phyloP scores from a whole-genome alignment of 30 jellyfish, hydroid and myxozoan species.

The Mastigias papua region DNA sequence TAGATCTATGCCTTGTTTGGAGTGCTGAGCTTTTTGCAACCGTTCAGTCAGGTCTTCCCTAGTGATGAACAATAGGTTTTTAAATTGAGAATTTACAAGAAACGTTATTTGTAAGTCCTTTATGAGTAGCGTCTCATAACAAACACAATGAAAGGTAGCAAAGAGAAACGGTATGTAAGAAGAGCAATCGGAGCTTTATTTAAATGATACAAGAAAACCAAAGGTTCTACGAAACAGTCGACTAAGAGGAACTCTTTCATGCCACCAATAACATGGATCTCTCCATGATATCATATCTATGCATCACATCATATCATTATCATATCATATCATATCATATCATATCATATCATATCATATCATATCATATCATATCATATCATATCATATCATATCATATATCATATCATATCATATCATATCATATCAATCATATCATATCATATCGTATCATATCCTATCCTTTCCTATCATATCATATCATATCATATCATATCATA shows the following conservation, averaged over 20 bases:
- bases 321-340: neutral
- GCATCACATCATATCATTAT: no score
- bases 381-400: neutral
- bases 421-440: neutral
- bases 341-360: neutral
- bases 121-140: no score
- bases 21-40: constrained; percentile 93
- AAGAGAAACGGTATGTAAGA: no score
- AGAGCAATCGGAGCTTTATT: no score
- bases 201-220: no score
- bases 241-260: no score
- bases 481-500: neutral
- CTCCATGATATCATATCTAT: no score
- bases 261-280: no score
- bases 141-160: no score
- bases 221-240: no score
- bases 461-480: neutral
- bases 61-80: neutral
- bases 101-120: neutral
- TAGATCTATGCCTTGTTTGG: constrained; percentile 85
- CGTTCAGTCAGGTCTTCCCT: constrained; percentile 82
- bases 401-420: neutral
- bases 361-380: neutral
- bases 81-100: neutral
- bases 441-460: neutral